These are phyloP conservation scores for Caranx melampygus DNA, from an alignment of 2,113 vertebrate genomes.

Conservation along the genomic window DNA sequence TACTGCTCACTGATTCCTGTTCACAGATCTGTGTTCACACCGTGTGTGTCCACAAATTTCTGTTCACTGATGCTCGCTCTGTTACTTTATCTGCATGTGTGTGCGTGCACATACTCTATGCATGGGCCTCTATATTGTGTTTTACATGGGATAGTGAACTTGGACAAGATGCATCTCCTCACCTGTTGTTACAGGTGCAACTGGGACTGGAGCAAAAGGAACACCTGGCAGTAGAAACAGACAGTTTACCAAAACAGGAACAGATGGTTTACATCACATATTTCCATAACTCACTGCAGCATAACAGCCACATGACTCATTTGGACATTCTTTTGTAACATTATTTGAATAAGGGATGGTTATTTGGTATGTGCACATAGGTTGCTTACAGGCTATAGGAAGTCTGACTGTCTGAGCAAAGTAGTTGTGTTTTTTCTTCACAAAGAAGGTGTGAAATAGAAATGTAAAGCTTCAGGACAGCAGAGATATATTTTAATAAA, in stretches of 20 bases:
- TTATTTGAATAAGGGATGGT: not conserved
- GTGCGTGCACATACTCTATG: not conserved
- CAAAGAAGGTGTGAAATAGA: not conserved
- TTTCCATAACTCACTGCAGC: not conserved
- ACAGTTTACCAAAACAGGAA: slow-evolving; percentile 9
- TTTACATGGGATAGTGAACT: not conserved
- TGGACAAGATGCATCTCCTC: not conserved
- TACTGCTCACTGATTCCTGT: not conserved
- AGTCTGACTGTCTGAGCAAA: not conserved
- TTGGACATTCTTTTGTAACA: not conserved
- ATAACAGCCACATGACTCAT: too few species aligned
- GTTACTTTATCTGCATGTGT: not conserved
- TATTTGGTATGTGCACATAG: not conserved
- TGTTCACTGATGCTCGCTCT: too few species aligned
- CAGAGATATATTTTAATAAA: not conserved
- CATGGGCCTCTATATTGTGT: not conserved
- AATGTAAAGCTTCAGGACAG: not conserved
- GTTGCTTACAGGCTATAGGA: not conserved
- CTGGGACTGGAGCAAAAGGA: not conserved
- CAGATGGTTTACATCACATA: not conserved
- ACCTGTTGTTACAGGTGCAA: slow-evolving; percentile 52
- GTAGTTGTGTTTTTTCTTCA: not conserved
- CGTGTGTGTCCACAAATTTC: too few species aligned
- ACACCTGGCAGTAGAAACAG: slow-evolving; percentile 21
- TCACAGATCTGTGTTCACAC: not conserved